Evolutionary conservation across 2,888 invertebrate genomes (phyloP).

Genomic region (Adelphocoris suturalis): DNA sequence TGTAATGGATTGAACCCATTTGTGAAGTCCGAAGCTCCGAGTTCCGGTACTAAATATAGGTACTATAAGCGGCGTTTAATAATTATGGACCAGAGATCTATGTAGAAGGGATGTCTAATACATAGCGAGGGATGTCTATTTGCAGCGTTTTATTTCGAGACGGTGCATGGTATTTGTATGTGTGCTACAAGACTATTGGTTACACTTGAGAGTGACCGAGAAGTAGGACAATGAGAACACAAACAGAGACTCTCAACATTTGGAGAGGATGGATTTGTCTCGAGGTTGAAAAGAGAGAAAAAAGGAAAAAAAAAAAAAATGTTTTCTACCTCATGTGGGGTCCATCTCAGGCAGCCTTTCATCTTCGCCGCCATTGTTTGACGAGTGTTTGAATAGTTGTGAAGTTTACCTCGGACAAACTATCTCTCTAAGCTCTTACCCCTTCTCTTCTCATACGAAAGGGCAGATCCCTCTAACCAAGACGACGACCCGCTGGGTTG

Average conservation of each 20-base stretch:
- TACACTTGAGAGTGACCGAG: too few species aligned
- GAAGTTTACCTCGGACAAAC: constrained; percentile 62
- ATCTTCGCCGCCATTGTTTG: constrained; percentile 64
- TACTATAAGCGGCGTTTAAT: too few species aligned
- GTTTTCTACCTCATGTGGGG: neutral
- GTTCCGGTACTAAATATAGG: too few species aligned
- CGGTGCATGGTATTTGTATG: too few species aligned
- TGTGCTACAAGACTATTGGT: too few species aligned
- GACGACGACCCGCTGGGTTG: neutral
- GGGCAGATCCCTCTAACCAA: neutral
- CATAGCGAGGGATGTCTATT: too few species aligned
- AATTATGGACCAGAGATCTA: too few species aligned
- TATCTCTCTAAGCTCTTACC: constrained; percentile 21
- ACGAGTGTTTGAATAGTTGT: constrained; percentile 57
- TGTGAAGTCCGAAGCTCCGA: too few species aligned
- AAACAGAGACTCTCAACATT: neutral
- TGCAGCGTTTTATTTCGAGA: too few species aligned
- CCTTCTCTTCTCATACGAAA: neutral
- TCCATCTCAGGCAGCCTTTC: neutral
- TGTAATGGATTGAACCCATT: too few species aligned
- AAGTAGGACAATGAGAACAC: too few species aligned
- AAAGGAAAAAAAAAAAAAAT: neutral
- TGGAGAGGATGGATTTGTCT: neutral
- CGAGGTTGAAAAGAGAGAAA: neutral
- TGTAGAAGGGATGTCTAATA: too few species aligned